Percentiles rank a stretch among this genome's conserved stretches.
These are phyloP conservation scores for Iguana delicatissima DNA, from an alignment of 2,797 vertebrate species.

Conservation along the genomic window DNA sequence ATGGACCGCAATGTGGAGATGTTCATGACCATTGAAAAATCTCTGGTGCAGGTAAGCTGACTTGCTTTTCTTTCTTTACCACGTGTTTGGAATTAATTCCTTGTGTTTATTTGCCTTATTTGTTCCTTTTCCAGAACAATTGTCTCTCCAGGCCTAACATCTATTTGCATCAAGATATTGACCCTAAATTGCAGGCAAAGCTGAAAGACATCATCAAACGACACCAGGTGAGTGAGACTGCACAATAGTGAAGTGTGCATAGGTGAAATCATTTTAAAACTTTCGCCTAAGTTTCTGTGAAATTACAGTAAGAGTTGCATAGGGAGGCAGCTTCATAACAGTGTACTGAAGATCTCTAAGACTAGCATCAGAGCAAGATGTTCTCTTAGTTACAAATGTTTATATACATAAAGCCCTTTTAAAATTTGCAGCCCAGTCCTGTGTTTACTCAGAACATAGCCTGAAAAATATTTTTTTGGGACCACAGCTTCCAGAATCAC, in stretches of 20 bases:
- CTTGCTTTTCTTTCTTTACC: accelerated
- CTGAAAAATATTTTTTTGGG: background rate
- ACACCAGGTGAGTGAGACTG: constrained; percentile 86
- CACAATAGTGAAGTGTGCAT: background rate
- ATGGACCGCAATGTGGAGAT: constrained; percentile 99
- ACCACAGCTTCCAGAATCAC: too few relatives aligned
- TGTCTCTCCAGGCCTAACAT: constrained; percentile 94
- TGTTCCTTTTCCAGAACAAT: constrained; percentile 86
- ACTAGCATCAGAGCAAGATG: background rate
- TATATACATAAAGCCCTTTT: background rate
- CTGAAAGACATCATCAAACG: constrained; percentile 97
- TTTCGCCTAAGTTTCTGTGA: background rate
- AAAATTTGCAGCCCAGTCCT: background rate
- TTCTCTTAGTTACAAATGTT: background rate
- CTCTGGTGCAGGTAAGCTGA: constrained; percentile 89
- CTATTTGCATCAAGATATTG: constrained; percentile 93
- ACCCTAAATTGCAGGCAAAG: constrained; percentile 94
- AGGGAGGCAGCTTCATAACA: background rate
- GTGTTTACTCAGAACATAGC: background rate
- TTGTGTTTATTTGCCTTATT: background rate
- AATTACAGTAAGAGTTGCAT: too few relatives aligned
- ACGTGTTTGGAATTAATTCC: accelerated
- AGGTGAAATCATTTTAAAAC: background rate
- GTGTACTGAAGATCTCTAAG: background rate
- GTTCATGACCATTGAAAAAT: constrained; percentile 99